phyloP scores from a whole-genome alignment of 2,888 invertebrate species.

The Chrysodeixis includens region DNA sequence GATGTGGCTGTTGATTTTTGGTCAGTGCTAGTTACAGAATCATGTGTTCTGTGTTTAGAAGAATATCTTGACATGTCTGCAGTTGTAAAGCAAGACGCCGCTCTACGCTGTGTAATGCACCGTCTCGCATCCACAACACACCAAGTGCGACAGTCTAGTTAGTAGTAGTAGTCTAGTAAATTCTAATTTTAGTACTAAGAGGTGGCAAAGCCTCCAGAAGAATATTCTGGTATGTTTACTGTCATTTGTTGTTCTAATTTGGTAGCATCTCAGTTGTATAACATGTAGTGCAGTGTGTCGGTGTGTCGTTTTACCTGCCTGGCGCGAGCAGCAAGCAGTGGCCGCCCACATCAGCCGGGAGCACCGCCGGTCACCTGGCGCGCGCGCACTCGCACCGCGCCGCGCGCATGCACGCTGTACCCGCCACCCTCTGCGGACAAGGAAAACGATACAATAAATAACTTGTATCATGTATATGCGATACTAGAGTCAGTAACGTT shows the following conservation, averaged over 20 bases:
- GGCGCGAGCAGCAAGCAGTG: slow-evolving; percentile 89
- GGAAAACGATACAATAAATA: not conserved
- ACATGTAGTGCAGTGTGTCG: not conserved
- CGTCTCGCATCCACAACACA: too few species aligned
- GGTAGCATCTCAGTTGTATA: not conserved
- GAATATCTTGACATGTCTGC: too few species aligned
- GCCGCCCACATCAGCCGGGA: slow-evolving; percentile 89
- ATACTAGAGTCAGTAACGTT: too few species aligned
- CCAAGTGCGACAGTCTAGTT: not conserved
- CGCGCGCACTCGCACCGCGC: slow-evolving; percentile 83
- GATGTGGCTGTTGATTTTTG: too few species aligned
- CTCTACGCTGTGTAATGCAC: not conserved
- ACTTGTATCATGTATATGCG: not conserved
- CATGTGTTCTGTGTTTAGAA: too few species aligned
- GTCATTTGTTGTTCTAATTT: not conserved
- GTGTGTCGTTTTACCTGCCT: slow-evolving; percentile 76
- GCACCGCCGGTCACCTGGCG: slow-evolving; percentile 86
- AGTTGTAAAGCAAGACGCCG: not conserved
- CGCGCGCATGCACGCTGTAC: slow-evolving; percentile 72
- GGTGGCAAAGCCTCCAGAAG: too few species aligned
- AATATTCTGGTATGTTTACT: too few species aligned
- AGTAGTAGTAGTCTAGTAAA: too few species aligned
- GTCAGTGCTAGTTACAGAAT: too few species aligned
- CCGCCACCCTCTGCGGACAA: slow-evolving; percentile 85
- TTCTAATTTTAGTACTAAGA: too few species aligned